Evolutionary conservation across 1,140 invertebrate genomes (phyloP), one percentile per base, ranked within the genome.

Genomic region (Achatina immaculata): DNA sequence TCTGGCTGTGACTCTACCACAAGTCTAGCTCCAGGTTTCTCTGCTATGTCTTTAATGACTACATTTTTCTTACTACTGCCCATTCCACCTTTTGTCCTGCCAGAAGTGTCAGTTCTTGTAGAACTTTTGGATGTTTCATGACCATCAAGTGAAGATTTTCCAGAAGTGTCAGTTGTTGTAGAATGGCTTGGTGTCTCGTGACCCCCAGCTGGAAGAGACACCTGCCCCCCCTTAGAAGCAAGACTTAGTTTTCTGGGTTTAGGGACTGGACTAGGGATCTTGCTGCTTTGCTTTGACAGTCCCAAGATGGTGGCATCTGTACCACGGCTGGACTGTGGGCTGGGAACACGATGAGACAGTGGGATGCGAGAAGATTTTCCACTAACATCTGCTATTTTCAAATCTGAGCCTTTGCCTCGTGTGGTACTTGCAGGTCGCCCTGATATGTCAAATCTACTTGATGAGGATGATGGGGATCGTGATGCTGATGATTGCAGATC

Each of bases 1-100:
- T 85, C 86, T 65, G 85, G 83, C 74, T 83, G 82, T 36, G 83
- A 82, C 74, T 89, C 88, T 34, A 89, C 78, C 0, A 89, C 81
- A 19, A 89, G 77, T 65, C 84, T 86, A 34, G 83, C 86, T 42
- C 86, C 85, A 65, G 81, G 71, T 40, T 78, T 73, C 3, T 83
- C 74, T 24, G 78, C 81, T n/a, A 85, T 48, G 34, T 83, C 84
- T 68, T 82, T 81, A 19, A 83, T 68, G 16, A 81, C 66, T 31
- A 81, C 51, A 31, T 65, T 81, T 78, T 86, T 85, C 34, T 75
- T 79, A n/a, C 34, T 76, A n/a, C 62, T 72, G 58, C n/a, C 48
- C 36, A 45, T 40, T 19, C 14, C 42, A 31, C 69, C 76, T 66
- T 71, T 78, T 31, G 72, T 62, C 74, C 58, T 78, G 42, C 51